These are phyloP conservation scores for Telmatherina bonti DNA, from an alignment of 2,797 vertebrate species.

Conservation along the genomic window DNA sequence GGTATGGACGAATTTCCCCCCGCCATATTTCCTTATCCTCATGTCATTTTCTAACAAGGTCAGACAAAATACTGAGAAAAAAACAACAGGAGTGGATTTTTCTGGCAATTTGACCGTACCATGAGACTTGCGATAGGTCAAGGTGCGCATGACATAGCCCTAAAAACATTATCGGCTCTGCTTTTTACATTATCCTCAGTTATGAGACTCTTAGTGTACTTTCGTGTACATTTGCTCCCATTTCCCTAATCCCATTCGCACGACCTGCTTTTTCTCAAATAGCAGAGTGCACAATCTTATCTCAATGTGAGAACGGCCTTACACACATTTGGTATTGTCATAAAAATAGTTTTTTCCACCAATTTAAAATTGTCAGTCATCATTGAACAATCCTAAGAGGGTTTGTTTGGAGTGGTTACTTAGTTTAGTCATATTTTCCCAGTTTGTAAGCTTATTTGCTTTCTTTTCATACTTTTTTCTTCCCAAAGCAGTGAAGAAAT, in stretches of 20 bases:
- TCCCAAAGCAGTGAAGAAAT: conserved; percentile 7
- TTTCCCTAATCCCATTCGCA: conserved; percentile 33
- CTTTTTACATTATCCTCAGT: conserved; percentile 38
- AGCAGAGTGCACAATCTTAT: conserved; percentile 29
- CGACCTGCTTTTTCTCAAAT: conserved; percentile 52
- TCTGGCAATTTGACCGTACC: neutral
- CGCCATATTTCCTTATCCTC: no score
- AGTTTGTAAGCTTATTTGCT: neutral
- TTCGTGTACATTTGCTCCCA: conserved; percentile 20
- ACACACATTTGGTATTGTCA: conserved; percentile 2
- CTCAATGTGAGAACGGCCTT: conserved; percentile 16
- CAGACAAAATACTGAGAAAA: no score
- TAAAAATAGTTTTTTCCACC: neutral
- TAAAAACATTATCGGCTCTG: conserved; percentile 32
- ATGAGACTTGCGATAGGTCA: conserved; percentile 10
- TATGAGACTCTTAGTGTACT: conserved; percentile 20
- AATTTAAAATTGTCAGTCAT: conserved; percentile 4
- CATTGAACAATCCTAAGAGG: conserved; percentile 3
- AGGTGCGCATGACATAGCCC: conserved; percentile 21
- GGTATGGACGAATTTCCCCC: neutral
- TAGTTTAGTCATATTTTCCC: neutral
- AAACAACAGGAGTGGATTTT: neutral
- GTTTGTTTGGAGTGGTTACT: conserved; percentile 11
- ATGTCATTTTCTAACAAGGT: no score
- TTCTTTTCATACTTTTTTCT: conserved; percentile 6